A percentile compares a stretch with the other conserved stretches of the same genome.
Conservation (phyloP, 2,888 invertebrate genomes). For the Panopea generosa region DNA sequence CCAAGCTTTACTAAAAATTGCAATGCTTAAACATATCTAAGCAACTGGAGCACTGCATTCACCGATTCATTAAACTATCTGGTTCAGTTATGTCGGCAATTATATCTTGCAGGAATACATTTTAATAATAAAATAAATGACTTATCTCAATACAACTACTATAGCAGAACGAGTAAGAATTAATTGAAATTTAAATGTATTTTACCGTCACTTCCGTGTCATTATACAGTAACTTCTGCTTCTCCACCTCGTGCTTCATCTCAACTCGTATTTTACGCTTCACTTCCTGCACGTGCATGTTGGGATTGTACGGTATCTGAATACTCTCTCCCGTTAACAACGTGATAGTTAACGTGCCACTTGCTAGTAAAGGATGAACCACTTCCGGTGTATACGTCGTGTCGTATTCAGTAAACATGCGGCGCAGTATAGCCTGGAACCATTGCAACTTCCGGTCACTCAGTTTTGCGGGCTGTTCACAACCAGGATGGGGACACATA, state of each 20-base stretch:
- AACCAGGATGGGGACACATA: conserved; percentile 60
- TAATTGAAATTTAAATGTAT: too few species aligned
- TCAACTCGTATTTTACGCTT: conserved; percentile 49
- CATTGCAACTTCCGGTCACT: conserved; percentile 35
- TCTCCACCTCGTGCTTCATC: conserved; percentile 53
- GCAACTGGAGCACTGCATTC: too few species aligned
- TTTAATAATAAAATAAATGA: too few species aligned
- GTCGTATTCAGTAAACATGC: conserved; percentile 66
- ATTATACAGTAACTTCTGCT: conserved; percentile 67
- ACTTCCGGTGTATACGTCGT: conserved; percentile 38
- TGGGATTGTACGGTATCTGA: conserved; percentile 43
- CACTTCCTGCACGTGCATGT: conserved; percentile 55
- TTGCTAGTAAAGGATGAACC: conserved; percentile 8
- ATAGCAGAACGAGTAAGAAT: too few species aligned
- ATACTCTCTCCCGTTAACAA: conserved; percentile 67
- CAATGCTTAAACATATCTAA: too few species aligned
- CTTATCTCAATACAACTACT: too few species aligned
- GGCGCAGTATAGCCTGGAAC: conserved; percentile 54
- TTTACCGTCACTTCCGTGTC: conserved; percentile 65
- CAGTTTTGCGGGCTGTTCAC: conserved; percentile 22
- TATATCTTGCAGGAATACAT: too few species aligned
- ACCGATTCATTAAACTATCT: too few species aligned
- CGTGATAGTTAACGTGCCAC: conserved; percentile 51
- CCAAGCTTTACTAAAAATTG: too few species aligned
- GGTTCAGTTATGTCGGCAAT: too few species aligned